Evolutionary conservation across 30 jellyfish, hydroid and myxozoan species (phyloP).

Genomic region (Aurelia sp.): DNA sequence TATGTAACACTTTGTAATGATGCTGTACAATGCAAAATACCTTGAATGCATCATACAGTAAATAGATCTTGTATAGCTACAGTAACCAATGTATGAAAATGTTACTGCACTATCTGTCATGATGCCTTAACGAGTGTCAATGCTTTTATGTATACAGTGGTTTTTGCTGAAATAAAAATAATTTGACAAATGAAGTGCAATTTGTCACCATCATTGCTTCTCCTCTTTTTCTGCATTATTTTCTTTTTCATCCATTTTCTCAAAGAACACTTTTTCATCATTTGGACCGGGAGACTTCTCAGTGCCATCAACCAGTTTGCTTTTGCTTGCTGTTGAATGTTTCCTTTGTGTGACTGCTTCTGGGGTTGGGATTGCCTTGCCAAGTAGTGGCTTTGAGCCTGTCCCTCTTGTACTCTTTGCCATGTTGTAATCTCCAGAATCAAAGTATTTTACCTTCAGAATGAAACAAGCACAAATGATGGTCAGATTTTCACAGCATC

Average conservation of each 20-base stretch:
- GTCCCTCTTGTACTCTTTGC: constrained; percentile 86
- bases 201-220: neutral
- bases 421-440: constrained; percentile 94
- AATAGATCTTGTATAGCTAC: no score
- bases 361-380: constrained; percentile 97
- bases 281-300: constrained; percentile 50
- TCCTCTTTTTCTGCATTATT: constrained; percentile 18
- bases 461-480: no score
- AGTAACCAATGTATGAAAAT: no score
- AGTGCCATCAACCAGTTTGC: constrained; percentile 79
- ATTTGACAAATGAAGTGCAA: no score
- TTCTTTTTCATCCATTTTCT: constrained; percentile 21
- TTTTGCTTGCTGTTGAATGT: constrained; percentile 82
- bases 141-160: no score
- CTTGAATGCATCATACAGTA: no score
- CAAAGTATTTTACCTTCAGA: constrained; percentile 88
- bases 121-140: no score
- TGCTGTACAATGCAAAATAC: no score
- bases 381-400: constrained; percentile 79
- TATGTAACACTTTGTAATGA: no score
- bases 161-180: no score
- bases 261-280: constrained; percentile 52
- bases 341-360: constrained; percentile 92
- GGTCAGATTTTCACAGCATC: no score
- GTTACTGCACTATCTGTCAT: no score